phyloP scores from a whole-genome alignment of 2,888 invertebrate genomes.

The Andrena chrysosceles region DNA sequence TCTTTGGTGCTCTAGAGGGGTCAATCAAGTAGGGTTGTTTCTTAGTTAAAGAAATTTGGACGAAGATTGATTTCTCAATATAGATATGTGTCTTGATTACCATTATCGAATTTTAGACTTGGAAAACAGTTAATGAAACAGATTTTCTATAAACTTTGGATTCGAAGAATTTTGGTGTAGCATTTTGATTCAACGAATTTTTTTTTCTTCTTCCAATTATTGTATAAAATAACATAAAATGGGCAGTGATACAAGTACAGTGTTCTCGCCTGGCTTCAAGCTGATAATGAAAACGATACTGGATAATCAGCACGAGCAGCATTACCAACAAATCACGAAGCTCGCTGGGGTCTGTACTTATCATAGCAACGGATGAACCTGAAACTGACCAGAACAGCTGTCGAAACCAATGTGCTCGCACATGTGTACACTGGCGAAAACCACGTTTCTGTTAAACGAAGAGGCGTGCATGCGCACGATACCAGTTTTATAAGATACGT shows the following conservation, averaged over 20 bases:
- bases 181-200: too few species aligned
- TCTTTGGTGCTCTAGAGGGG: too few species aligned
- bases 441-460: slow-evolving; percentile 15
- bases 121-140: too few species aligned
- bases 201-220: too few species aligned
- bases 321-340: slow-evolving; percentile 34
- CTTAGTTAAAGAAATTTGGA: too few species aligned
- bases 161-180: too few species aligned
- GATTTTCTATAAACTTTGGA: too few species aligned
- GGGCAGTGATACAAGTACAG: background rate
- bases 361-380: slow-evolving; percentile 30
- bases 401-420: slow-evolving; percentile 32
- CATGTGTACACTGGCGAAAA: slow-evolving; percentile 6
- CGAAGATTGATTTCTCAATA: too few species aligned
- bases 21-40: too few species aligned
- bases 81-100: too few species aligned
- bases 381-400: slow-evolving; percentile 37
- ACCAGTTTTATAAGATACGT: background rate
- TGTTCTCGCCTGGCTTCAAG: background rate
- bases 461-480: slow-evolving; percentile 8
- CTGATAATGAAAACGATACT: slow-evolving; percentile 3
- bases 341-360: slow-evolving; percentile 10
- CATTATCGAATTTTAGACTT: too few species aligned
- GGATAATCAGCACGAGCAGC: background rate
- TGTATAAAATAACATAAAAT: background rate